Evolutionary conservation across 2,113 vertebrate genomes (phyloP).

Genomic region (Elephantulus edwardii): DNA sequence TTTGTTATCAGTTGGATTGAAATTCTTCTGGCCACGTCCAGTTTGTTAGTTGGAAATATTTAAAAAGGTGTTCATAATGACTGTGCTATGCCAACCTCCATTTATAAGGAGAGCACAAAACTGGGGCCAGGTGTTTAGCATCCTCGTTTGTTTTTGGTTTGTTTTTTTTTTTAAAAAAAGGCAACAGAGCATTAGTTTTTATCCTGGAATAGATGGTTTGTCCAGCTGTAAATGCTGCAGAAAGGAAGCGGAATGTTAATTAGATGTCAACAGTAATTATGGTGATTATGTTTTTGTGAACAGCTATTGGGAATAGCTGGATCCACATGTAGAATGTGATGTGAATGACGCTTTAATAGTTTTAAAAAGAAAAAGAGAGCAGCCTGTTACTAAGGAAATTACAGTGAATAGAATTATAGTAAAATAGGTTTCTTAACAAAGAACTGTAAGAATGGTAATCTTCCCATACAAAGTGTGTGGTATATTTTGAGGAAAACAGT

Average conservation of each 20-base stretch:
- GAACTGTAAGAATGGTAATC: constrained; percentile 48
- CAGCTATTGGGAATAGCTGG: constrained; percentile 84
- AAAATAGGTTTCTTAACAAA: constrained; percentile 73
- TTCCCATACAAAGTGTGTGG: constrained; percentile 44
- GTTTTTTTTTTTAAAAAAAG: constrained; percentile 71
- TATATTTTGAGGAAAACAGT: constrained; percentile 14
- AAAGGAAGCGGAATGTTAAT: constrained; percentile 89
- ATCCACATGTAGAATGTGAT: constrained; percentile 79
- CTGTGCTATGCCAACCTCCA: neutral
- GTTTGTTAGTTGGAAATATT: neutral
- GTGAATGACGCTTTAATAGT: constrained; percentile 81
- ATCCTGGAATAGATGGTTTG: constrained; percentile 82
- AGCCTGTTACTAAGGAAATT: constrained; percentile 76
- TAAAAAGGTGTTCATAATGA: neutral
- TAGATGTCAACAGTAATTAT: constrained; percentile 91
- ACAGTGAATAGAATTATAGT: constrained; percentile 72
- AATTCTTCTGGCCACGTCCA: neutral
- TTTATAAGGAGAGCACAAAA: neutral
- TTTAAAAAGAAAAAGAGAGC: constrained; percentile 76
- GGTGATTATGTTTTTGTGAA: constrained; percentile 89
- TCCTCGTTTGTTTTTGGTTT: constrained; percentile 52
- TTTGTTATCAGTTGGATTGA: neutral
- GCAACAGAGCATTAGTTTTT: constrained; percentile 77
- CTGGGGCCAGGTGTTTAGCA: constrained; percentile 78
- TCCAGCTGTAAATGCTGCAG: constrained; percentile 87